These are phyloP conservation scores for Hassar affinis DNA, from an alignment of 2,113 vertebrate species.

Conservation along the genomic window DNA sequence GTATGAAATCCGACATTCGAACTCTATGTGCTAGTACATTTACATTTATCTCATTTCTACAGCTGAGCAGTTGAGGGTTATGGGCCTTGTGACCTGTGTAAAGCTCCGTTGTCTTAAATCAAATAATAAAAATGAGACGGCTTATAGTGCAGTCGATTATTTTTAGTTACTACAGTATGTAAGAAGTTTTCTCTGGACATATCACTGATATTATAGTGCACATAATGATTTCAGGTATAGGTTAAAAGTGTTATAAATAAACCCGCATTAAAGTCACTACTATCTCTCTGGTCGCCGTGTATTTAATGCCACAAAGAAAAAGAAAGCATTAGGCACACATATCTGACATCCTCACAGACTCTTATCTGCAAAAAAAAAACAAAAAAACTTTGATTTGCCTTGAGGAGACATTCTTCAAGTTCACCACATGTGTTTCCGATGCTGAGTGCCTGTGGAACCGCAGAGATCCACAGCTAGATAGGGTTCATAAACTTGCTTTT, in stretches of 20 bases:
- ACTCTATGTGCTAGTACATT: background rate
- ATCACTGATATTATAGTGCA: too few relatives aligned
- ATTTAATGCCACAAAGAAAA: slow-evolving; percentile 19
- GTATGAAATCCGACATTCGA: background rate
- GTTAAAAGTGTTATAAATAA: background rate
- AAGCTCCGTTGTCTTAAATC: background rate
- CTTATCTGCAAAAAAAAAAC: slow-evolving; percentile 66
- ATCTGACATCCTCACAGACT: slow-evolving; percentile 52
- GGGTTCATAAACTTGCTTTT: slow-evolving; percentile 61
- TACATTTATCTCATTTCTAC: too few relatives aligned
- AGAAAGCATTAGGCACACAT: slow-evolving; percentile 16
- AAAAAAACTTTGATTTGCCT: slow-evolving; percentile 56
- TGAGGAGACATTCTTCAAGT: slow-evolving; percentile 70
- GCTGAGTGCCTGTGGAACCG: slow-evolving; percentile 70
- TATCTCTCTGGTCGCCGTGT: background rate
- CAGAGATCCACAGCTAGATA: slow-evolving; percentile 72
- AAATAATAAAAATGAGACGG: background rate
- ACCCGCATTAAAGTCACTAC: background rate
- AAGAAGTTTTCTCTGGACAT: too few relatives aligned
- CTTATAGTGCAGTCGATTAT: too few relatives aligned
- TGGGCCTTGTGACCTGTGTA: background rate
- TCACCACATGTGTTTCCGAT: slow-evolving; percentile 78
- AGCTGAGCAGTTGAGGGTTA: too few relatives aligned
- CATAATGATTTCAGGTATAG: background rate
- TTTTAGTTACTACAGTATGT: too few relatives aligned